Percentiles rank a stretch among this genome's conserved stretches.
These are phyloP conservation scores for Synergus laeviventris DNA, from an alignment of 2,888 invertebrate species.

Conservation along the genomic window DNA sequence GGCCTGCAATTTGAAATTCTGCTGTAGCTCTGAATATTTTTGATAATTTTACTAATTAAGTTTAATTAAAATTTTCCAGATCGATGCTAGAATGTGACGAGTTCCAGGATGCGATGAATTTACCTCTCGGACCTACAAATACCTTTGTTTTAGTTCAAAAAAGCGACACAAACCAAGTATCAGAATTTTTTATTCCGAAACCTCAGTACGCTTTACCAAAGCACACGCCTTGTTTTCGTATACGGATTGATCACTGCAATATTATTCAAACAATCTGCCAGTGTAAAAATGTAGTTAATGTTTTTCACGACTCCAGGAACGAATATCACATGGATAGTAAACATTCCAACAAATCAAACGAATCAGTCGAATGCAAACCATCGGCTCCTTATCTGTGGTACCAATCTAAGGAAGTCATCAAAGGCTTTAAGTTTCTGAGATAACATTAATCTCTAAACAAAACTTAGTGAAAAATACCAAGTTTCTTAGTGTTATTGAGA, in stretches of 20 bases:
- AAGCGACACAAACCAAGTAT: conserved; percentile 63
- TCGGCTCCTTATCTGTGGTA: conserved; percentile 67
- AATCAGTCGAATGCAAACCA: conserved; percentile 40
- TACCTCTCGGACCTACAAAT: conserved; percentile 70
- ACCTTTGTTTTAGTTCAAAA: conserved; percentile 72
- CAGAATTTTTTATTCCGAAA: conserved; percentile 71
- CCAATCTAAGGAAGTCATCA: conserved; percentile 71
- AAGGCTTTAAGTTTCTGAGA: conserved; percentile 70
- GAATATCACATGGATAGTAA: conserved; percentile 47
- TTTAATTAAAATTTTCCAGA: conserved; percentile 58
- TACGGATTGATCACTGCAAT: conserved; percentile 63
- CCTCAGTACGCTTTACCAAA: conserved; percentile 64
- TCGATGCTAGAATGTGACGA: conserved; percentile 69
- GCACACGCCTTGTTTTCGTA: conserved; percentile 60
- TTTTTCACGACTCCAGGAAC: conserved; percentile 63
- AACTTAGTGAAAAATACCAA: neutral
- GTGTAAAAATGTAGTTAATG: conserved; percentile 63
- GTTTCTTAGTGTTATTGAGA: neutral
- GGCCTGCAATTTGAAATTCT: too few species aligned
- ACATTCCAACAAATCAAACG: conserved; percentile 42
- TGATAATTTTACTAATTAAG: neutral
- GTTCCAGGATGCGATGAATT: conserved; percentile 69
- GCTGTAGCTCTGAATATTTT: neutral
- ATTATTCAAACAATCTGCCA: conserved; percentile 56
- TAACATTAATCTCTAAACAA: conserved; percentile 54